These are phyloP conservation scores for Fragum fragum DNA, from an alignment of 2,888 invertebrate genomes.

Conservation along the genomic window DNA sequence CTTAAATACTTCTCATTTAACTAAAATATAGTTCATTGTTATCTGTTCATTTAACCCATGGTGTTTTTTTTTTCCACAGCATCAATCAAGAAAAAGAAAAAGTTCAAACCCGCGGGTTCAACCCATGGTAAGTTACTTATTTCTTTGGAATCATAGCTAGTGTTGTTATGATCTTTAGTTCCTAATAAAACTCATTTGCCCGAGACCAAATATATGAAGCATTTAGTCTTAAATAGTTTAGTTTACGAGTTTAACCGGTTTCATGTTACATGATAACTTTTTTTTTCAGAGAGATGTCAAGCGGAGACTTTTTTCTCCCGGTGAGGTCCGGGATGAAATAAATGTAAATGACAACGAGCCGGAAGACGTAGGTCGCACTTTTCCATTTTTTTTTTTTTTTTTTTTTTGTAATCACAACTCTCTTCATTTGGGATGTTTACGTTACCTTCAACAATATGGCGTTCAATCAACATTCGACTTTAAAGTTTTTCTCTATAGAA, in stretches of 20 bases:
- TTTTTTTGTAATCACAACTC: background rate
- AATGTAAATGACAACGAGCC: background rate
- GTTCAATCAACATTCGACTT: slow-evolving; percentile 2
- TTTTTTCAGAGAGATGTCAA: slow-evolving; percentile 3
- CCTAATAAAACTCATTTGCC: slow-evolving; percentile 6
- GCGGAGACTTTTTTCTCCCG: slow-evolving; percentile 3
- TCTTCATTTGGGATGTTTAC: slow-evolving; percentile 6
- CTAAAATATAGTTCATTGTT: background rate
- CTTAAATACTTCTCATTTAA: too few species aligned
- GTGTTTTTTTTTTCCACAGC: background rate
- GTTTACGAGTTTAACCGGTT: slow-evolving; percentile 2
- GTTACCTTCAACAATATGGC: background rate
- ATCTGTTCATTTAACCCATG: slow-evolving; percentile 1
- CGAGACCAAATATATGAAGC: background rate
- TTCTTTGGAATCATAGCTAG: background rate
- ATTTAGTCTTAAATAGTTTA: slow-evolving; percentile 4
- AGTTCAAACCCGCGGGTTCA: background rate
- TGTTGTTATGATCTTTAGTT: slow-evolving; percentile 3
- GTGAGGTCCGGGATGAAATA: background rate
- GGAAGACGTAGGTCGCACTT: slow-evolving; percentile 3
- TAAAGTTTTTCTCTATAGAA: slow-evolving; percentile 2
- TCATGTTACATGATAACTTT: slow-evolving; percentile 1
- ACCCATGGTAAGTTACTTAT: slow-evolving; percentile 3
- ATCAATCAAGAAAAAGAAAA: slow-evolving; percentile 6
- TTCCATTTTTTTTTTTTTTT: slow-evolving; percentile 6